A percentile compares a stretch with the other conserved stretches of the same genome.
Evolutionary conservation across 2,797 vertebrate genomes (phyloP).

Genomic region (Galago senegalensis): DNA sequence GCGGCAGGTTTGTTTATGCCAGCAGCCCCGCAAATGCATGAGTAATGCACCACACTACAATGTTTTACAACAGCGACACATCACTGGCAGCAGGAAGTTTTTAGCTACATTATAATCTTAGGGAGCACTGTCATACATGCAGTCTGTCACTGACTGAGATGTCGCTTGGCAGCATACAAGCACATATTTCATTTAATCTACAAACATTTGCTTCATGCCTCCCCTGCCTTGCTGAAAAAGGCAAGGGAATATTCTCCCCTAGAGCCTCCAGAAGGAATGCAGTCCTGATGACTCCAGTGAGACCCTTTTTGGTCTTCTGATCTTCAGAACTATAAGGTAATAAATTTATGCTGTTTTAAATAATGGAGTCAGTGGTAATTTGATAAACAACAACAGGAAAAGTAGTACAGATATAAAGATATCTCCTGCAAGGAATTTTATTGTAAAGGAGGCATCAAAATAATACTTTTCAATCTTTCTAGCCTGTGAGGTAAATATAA

Average conservation of each 20-base stretch:
- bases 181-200: not conserved
- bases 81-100: not conserved
- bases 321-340: not conserved
- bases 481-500: not conserved
- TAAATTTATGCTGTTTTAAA: not conserved
- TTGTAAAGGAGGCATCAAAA: constrained; percentile 15
- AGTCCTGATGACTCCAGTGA: not conserved
- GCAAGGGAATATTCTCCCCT: not conserved
- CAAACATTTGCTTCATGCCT: not conserved
- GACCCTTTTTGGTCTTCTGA: not conserved
- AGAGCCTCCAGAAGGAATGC: not conserved
- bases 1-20: not conserved
- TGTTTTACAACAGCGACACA: not conserved
- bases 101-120: not conserved
- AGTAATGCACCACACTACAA: not conserved
- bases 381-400: not conserved
- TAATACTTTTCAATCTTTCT: not conserved
- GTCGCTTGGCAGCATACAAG: not conserved
- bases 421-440: not conserved
- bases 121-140: not conserved
- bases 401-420: not conserved
- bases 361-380: not conserved
- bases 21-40: not conserved
- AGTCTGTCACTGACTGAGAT: not conserved
- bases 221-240: not conserved